phyloP scores from a whole-genome alignment of 2,113 vertebrate species.

The Pachycephala philippinensis region DNA sequence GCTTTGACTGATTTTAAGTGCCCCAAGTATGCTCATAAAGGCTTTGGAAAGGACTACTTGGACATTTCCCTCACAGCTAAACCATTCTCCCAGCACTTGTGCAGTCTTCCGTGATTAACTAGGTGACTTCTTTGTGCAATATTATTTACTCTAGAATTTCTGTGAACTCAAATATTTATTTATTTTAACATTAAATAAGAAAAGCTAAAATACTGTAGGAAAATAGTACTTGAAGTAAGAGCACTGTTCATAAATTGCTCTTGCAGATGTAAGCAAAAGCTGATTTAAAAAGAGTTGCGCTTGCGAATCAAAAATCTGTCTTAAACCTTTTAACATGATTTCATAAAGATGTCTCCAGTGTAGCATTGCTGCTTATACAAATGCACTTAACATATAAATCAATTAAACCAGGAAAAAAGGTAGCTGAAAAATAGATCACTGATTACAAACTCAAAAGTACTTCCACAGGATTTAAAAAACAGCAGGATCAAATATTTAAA shows the following conservation, averaged over 20 bases:
- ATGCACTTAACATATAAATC: not conserved
- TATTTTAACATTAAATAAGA: slow-evolving; percentile 33
- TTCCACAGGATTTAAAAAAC: not conserved
- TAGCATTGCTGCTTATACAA: not conserved
- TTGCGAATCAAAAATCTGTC: not conserved
- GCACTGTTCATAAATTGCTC: not conserved
- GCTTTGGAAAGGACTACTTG: not conserved
- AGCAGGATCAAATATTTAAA: not conserved
- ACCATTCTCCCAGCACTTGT: not conserved
- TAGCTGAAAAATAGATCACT: not conserved
- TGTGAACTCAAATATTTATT: slow-evolving; percentile 24
- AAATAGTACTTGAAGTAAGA: slow-evolving; percentile 1
- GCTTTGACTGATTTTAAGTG: not conserved
- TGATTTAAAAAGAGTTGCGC: not conserved
- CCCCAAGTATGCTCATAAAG: not conserved
- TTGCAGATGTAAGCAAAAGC: not conserved
- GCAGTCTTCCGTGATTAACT: not conserved
- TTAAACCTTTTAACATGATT: not conserved
- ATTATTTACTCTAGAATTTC: slow-evolving; percentile 1
- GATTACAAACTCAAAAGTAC: not conserved
- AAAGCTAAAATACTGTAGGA: slow-evolving; percentile 17
- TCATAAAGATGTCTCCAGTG: not conserved
- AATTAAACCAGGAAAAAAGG: not conserved
- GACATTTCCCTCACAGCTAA: not conserved
- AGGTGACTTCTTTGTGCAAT: not conserved